These are phyloP conservation scores for Penaeus japonicus DNA, from an alignment of 1,140 invertebrate genomes.

Conservation along the genomic window DNA sequence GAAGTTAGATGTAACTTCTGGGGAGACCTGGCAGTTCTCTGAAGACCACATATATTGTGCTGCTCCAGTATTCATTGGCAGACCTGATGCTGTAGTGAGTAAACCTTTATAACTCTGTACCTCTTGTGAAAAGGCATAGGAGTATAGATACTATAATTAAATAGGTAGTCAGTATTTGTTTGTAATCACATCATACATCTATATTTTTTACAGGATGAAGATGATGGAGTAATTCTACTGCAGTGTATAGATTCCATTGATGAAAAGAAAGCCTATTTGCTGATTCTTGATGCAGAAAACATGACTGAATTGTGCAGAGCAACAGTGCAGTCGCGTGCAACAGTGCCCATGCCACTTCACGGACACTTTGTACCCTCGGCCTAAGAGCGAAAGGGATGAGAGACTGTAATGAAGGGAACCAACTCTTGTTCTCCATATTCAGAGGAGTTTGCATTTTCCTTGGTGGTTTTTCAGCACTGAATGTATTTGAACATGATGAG, in stretches of 20 bases:
- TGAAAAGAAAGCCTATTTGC: conserved; percentile 57
- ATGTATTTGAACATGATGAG: too few species aligned
- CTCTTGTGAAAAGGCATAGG: too few species aligned
- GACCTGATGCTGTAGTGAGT: conserved; percentile 30
- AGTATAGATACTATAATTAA: neutral
- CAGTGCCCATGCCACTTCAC: conserved; percentile 46
- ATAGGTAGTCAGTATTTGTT: neutral
- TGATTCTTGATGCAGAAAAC: conserved; percentile 61
- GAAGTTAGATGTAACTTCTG: conserved; percentile 29
- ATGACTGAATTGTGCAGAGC: conserved; percentile 61
- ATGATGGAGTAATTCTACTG: conserved; percentile 63
- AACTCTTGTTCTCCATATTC: neutral
- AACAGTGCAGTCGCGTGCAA: conserved; percentile 10
- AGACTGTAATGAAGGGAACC: neutral
- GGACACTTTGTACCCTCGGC: conserved; percentile 13
- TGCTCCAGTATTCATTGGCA: conserved; percentile 36
- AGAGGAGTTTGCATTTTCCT: too few species aligned
- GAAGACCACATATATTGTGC: conserved; percentile 27
- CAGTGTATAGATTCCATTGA: conserved; percentile 59
- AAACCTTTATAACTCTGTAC: neutral
- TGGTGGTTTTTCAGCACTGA: too few species aligned
- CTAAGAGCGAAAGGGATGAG: neutral
- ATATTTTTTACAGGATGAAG: conserved; percentile 58
- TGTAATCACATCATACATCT: neutral
- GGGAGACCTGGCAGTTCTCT: conserved; percentile 15